A percentile compares a stretch with the other conserved stretches of the same genome.
Conservation (phyloP, 2,113 vertebrate species). For the Chiloscyllium plagiosum region DNA sequence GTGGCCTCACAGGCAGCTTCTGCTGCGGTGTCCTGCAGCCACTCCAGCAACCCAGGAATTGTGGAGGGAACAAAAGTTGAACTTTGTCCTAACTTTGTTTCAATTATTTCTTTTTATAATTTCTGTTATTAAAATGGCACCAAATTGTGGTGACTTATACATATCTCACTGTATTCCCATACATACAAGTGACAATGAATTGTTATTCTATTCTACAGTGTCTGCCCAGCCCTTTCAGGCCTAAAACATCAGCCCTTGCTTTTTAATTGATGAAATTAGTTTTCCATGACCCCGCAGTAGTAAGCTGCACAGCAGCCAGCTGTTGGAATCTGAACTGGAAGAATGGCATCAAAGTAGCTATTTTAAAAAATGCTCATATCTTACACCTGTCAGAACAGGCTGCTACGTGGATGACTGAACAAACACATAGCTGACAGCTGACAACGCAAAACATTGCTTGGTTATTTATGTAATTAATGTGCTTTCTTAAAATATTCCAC, state of each 20-base stretch:
- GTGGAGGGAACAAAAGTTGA: too few relatives aligned
- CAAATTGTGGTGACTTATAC: too few relatives aligned
- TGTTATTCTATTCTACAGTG: background rate
- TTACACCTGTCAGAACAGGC: background rate
- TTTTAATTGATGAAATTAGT: background rate
- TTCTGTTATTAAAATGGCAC: too few relatives aligned
- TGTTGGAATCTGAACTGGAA: background rate
- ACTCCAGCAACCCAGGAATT: too few relatives aligned
- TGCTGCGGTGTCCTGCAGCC: too few relatives aligned
- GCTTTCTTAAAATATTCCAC: background rate
- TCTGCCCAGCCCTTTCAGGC: too few relatives aligned
- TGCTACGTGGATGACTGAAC: background rate
- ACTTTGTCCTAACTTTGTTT: too few relatives aligned
- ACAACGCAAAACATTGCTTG: background rate
- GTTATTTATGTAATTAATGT: slow-evolving; percentile 14
- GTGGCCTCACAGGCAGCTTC: too few relatives aligned
- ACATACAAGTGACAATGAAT: too few relatives aligned
- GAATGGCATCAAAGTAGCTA: background rate
- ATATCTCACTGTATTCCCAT: too few relatives aligned
- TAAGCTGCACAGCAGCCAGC: background rate
- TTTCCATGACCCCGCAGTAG: background rate
- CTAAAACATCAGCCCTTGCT: background rate
- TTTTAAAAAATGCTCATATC: background rate
- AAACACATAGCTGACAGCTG: background rate
- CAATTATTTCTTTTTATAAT: too few relatives aligned